Percentiles rank a stretch among this genome's conserved stretches.
Conservation (phyloP, 2,113 vertebrate species). For the Chloropsis hardwickii region DNA sequence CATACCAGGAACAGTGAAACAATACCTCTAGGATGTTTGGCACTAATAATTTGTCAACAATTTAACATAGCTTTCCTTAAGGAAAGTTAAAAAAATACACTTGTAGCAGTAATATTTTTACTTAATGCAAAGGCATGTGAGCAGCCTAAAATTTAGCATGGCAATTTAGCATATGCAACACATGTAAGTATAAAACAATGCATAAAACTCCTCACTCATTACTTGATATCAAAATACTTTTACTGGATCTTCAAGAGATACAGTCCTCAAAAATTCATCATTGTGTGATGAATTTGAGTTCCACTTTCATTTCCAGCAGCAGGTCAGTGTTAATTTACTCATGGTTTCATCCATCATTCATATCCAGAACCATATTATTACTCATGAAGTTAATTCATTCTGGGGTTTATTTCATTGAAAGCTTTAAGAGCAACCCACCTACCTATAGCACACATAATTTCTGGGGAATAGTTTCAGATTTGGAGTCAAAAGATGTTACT, state of each 20-base stretch:
- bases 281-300: not conserved
- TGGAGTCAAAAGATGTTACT: not conserved
- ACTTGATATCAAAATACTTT: not conserved
- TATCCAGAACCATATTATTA: not conserved
- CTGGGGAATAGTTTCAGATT: not conserved
- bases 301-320: not conserved
- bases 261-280: not conserved
- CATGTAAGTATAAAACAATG: not conserved
- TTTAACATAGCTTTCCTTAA: not conserved
- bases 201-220: not conserved
- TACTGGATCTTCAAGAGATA: not conserved
- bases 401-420: not conserved
- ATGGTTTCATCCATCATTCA: not conserved
- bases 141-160: not conserved
- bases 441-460: not conserved
- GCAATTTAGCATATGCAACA: not conserved
- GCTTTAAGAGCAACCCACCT: not conserved
- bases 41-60: not conserved
- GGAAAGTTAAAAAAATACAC: not conserved
- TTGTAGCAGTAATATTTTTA: not conserved
- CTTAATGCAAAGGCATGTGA: not conserved
- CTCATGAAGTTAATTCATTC: not conserved
- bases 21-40: not conserved
- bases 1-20: not conserved
- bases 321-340: not conserved